Evolutionary conservation across 2,113 vertebrate genomes (phyloP).

Genomic region (Thalassoma bifasciatum): DNA sequence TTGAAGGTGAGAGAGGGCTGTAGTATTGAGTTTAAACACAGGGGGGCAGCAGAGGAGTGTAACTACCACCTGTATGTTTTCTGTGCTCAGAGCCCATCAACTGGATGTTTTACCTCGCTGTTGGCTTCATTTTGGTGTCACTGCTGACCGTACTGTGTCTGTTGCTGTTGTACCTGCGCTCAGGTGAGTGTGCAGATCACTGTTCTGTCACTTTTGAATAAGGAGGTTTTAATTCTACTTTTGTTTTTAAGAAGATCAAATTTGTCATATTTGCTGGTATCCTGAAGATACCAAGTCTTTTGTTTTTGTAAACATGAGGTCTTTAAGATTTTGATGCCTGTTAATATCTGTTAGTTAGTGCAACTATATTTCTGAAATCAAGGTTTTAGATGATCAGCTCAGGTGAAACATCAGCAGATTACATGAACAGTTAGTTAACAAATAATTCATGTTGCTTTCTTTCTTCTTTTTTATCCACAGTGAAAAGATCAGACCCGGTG

Average conservation of each 20-base stretch:
- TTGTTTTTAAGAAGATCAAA: too few relatives aligned
- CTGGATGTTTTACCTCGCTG: slow-evolving; percentile 30
- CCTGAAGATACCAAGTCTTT: too few relatives aligned
- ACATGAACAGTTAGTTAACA: too few relatives aligned
- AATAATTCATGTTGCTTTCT: not conserved
- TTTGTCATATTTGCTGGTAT: too few relatives aligned
- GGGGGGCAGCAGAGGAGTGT: slow-evolving; percentile 45
- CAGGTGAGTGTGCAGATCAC: slow-evolving; percentile 60
- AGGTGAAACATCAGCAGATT: too few relatives aligned
- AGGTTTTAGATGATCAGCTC: too few relatives aligned
- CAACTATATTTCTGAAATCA: too few relatives aligned
- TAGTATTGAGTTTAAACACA: slow-evolving; percentile 37
- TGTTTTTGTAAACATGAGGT: too few relatives aligned
- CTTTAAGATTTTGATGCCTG: too few relatives aligned
- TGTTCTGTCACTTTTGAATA: not conserved
- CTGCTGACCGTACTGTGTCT: slow-evolving; percentile 44
- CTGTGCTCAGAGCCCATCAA: slow-evolving; percentile 62
- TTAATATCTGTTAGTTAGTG: too few relatives aligned
- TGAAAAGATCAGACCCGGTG: slow-evolving; percentile 59
- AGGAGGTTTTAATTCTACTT: too few relatives aligned
- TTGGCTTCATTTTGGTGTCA: slow-evolving; percentile 17
- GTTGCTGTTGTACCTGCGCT: slow-evolving; percentile 42
- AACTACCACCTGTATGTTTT: not conserved
- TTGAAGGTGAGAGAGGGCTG: slow-evolving; percentile 65
- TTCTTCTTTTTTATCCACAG: slow-evolving; percentile 62